phyloP scores from a whole-genome alignment of 2,888 invertebrate species.

The Sipha maydis region DNA sequence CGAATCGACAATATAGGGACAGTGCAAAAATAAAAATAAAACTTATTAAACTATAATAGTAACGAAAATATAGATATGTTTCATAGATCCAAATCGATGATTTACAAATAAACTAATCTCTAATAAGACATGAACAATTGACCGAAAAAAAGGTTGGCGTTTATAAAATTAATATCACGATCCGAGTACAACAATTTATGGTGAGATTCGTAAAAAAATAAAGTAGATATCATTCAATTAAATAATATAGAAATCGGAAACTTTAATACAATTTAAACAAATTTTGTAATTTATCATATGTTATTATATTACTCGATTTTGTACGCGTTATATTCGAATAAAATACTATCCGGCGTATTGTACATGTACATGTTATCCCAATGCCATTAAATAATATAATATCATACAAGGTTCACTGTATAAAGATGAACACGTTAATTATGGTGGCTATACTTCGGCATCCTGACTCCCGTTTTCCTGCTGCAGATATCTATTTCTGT shows the following conservation, averaged over 20 bases:
- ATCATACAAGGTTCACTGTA: not conserved
- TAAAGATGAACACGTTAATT: conserved; percentile 4
- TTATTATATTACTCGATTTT: not conserved
- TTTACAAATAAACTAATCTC: too few relatives aligned
- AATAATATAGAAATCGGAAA: not conserved
- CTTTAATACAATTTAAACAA: not conserved
- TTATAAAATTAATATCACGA: too few relatives aligned
- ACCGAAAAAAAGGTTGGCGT: too few relatives aligned
- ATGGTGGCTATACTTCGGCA: not conserved
- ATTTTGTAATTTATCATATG: not conserved
- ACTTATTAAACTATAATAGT: too few relatives aligned
- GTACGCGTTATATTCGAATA: not conserved
- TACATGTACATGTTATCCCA: not conserved
- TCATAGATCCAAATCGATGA: too few relatives aligned
- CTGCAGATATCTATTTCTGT: not conserved
- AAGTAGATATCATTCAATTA: too few relatives aligned
- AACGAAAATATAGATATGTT: too few relatives aligned
- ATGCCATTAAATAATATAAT: not conserved
- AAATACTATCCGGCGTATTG: not conserved
- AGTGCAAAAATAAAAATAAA: too few relatives aligned
- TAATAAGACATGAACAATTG: too few relatives aligned
- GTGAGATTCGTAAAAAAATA: too few relatives aligned
- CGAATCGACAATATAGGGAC: too few relatives aligned
- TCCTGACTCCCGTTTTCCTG: not conserved
- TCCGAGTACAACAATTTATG: too few relatives aligned